These are phyloP conservation scores for Apostichopus leukothele DNA, from an alignment of 53 echinoderm and acorn worm genomes.

Conservation along the genomic window DNA sequence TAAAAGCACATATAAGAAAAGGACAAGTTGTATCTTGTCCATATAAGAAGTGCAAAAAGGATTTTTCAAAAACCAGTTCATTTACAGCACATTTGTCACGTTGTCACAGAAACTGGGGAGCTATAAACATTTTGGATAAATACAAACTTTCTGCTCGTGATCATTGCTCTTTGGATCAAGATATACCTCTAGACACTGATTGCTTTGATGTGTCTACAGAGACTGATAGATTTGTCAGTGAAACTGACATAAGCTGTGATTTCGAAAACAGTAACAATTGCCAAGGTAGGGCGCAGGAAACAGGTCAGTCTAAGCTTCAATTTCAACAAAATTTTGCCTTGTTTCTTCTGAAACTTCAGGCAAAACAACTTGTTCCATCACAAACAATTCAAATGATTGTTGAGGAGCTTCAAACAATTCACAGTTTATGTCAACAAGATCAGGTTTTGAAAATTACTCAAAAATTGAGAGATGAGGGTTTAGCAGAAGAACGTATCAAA, in stretches of 20 bases:
- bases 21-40: too few species aligned
- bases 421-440: constrained; percentile 28
- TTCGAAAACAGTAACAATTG: not conserved
- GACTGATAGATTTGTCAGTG: not conserved
- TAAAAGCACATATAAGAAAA: too few species aligned
- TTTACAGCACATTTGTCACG: constrained; percentile 56
- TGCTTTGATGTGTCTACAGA: too few species aligned
- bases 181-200: too few species aligned
- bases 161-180: too few species aligned
- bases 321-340: constrained; percentile 6
- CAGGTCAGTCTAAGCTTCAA: not conserved
- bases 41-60: too few species aligned
- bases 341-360: constrained; percentile 47
- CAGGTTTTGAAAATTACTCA: constrained; percentile 13
- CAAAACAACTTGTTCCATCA: constrained; percentile 44
- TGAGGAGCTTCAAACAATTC: constrained; percentile 43
- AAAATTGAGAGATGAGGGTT: constrained; percentile 6
- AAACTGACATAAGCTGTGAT: not conserved
- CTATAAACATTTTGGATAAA: not conserved
- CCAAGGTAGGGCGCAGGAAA: not conserved
- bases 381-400: constrained; percentile 46
- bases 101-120: constrained; percentile 25
- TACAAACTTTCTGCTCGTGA: too few species aligned
- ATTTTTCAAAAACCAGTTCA: not conserved
- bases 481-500: not conserved